phyloP scores from a whole-genome alignment of 2,888 invertebrate species.

The Tribolium freemani region DNA sequence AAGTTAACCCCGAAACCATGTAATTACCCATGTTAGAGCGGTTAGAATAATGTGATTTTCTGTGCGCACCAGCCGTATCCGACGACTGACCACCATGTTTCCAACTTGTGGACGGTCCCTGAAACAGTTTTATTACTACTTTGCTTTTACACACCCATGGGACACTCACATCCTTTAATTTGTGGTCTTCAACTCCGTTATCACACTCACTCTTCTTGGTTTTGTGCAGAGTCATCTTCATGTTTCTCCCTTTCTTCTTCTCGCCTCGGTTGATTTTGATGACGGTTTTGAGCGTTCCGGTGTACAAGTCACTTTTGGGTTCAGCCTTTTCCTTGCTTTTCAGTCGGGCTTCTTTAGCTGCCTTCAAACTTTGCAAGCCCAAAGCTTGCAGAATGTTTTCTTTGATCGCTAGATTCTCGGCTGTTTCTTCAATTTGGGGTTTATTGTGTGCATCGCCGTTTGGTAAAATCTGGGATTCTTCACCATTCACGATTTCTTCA shows the following conservation, averaged over 20 bases:
- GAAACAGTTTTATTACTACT: slow-evolving; percentile 54
- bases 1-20: slow-evolving; percentile 67
- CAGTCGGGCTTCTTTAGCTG: slow-evolving; percentile 77
- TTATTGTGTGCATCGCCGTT: neutral
- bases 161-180: slow-evolving; percentile 73
- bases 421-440: slow-evolving; percentile 48
- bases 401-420: slow-evolving; percentile 68
- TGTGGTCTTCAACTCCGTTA: slow-evolving; percentile 72
- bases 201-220: slow-evolving; percentile 68
- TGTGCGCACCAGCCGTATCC: slow-evolving; percentile 76
- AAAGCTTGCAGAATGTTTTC: slow-evolving; percentile 82
- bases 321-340: slow-evolving; percentile 55
- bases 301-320: slow-evolving; percentile 70
- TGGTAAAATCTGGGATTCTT: slow-evolving; percentile 13
- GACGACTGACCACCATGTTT: slow-evolving; percentile 66
- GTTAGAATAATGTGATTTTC: slow-evolving; percentile 84
- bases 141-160: neutral
- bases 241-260: slow-evolving; percentile 75
- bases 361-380: slow-evolving; percentile 81
- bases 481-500: slow-evolving; percentile 3
- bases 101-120: slow-evolving; percentile 66
- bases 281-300: slow-evolving; percentile 87
- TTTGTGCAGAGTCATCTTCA: slow-evolving; percentile 86
- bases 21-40: slow-evolving; percentile 74
- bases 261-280: slow-evolving; percentile 81